A percentile compares a stretch with the other conserved stretches of the same genome.
Evolutionary conservation across 2,113 vertebrate species (phyloP).

Genomic region (Corythornis vintsioides): DNA sequence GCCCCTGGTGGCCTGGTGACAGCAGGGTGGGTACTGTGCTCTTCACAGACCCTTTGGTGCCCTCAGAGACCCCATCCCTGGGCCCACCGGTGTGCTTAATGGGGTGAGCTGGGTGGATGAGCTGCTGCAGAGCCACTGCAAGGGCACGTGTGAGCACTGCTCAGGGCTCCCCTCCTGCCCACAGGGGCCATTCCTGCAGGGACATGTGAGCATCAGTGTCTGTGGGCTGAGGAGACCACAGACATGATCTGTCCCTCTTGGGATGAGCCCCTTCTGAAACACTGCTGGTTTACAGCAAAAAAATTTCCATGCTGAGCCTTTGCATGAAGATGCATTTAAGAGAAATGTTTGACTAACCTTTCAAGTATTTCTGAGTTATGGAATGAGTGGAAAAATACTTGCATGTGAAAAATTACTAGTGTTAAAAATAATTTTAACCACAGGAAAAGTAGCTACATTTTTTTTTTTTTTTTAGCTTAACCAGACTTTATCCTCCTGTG

Average conservation of each 20-base stretch:
- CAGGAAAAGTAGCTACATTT: not conserved
- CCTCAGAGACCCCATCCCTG: not conserved
- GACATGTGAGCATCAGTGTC: rapidly evolving
- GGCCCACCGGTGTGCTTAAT: not conserved
- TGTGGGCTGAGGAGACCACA: not conserved
- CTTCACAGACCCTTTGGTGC: not conserved
- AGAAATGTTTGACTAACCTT: not conserved
- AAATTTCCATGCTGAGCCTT: not conserved
- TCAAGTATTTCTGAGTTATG: not conserved
- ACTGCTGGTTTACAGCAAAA: not conserved
- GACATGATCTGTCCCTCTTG: rapidly evolving
- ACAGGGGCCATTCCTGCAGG: not conserved
- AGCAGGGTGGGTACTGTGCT: no score
- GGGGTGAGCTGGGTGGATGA: not conserved
- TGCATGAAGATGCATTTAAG: not conserved
- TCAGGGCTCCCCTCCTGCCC: not conserved
- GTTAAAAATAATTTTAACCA: not conserved
- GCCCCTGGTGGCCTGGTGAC: no score
- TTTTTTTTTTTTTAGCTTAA: not conserved
- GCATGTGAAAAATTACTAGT: not conserved
- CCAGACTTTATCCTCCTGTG: not conserved
- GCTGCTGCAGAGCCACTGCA: not conserved
- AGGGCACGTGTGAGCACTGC: no score
- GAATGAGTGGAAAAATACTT: not conserved
- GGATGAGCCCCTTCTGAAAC: not conserved